phyloP scores from a whole-genome alignment of 2,113 vertebrate species.

The Albula goreensis region DNA sequence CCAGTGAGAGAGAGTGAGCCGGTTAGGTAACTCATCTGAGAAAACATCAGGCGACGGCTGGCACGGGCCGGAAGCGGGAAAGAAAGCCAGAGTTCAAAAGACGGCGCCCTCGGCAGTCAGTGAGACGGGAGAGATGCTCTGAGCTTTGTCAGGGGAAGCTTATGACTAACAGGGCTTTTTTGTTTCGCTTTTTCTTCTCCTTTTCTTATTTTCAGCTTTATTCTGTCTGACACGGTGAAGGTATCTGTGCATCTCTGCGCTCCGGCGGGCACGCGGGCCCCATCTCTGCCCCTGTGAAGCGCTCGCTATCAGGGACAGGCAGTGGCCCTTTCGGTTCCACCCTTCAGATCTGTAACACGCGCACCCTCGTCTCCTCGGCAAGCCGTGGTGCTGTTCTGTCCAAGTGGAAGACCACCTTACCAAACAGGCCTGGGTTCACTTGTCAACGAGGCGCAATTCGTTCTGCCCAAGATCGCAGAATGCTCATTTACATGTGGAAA shows the following conservation, averaged over 20 bases:
- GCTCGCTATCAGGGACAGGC: slow-evolving; percentile 8
- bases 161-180: not conserved
- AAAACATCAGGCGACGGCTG: not conserved
- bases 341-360: not conserved
- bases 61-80: not conserved
- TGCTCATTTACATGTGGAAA: not conserved
- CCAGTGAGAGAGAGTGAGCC: not conserved
- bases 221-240: not conserved
- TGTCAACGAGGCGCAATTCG: not conserved
- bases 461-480: not conserved
- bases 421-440: not conserved
- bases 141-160: not conserved
- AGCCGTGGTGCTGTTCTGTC: not conserved
- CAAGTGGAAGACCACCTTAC: not conserved
- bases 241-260: not conserved
- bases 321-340: not conserved
- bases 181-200: not conserved
- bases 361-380: not conserved
- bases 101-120: not conserved
- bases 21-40: slow-evolving; percentile 2
- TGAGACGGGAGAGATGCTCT: not conserved
- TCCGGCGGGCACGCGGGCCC: not conserved
- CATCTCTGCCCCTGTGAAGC: not conserved
- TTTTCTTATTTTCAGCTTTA: not conserved
- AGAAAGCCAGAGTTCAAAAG: not conserved